Conservation (phyloP, 2,888 invertebrate species). For the Keiferia lycopersicella region DNA sequence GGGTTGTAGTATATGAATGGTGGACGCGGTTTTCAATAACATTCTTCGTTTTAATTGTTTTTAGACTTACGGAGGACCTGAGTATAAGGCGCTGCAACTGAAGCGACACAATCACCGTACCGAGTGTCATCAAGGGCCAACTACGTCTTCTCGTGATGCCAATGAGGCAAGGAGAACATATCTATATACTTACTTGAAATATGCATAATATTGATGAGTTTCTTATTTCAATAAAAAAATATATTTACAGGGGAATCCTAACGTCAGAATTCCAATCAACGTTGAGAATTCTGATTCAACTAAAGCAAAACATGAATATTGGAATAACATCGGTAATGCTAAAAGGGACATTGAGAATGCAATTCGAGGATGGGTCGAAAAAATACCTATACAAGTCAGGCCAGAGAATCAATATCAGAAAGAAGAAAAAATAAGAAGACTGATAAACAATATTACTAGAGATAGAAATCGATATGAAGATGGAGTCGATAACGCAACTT, state of each 20-base stretch:
- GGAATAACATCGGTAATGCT: constrained; percentile 20
- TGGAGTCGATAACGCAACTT: constrained; percentile 25
- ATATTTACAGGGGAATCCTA: background rate
- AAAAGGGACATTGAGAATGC: background rate
- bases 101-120: background rate
- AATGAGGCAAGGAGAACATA: background rate
- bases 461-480: constrained; percentile 36
- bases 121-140: background rate
- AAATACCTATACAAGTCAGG: constrained; percentile 42
- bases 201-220: too few species aligned
- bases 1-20: background rate
- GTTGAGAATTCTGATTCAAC: too few species aligned
- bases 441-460: constrained; percentile 47
- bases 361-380: constrained; percentile 47
- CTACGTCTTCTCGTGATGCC: background rate
- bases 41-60: background rate
- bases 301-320: constrained; percentile 9
- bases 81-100: constrained; percentile 16
- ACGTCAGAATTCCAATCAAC: constrained; percentile 8
- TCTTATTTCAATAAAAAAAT: background rate
- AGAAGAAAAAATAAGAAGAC: constrained; percentile 42
- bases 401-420: constrained; percentile 39
- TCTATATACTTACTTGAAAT: too few species aligned
- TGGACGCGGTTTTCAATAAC: background rate
- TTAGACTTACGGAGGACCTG: constrained; percentile 5